Conservation (phyloP, 2,113 vertebrate species). For the western clawed frog (Xenopus tropicalis) region DNA sequence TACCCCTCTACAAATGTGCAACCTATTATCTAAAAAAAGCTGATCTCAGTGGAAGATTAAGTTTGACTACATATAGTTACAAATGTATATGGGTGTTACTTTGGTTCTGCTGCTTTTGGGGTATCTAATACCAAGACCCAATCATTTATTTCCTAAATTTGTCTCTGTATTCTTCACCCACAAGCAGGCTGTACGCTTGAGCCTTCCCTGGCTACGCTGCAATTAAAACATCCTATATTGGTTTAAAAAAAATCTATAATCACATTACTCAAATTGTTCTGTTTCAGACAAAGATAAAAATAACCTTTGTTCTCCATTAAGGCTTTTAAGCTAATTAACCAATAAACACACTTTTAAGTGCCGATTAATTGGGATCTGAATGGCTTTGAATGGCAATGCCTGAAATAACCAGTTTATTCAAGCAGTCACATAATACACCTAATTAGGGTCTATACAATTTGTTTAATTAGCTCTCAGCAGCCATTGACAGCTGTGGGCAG, state of each 20-base stretch:
- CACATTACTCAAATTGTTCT: not conserved
- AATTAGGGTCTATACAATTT: not conserved
- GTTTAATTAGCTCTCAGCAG: not conserved
- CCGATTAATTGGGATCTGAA: not conserved
- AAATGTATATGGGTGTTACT: too few relatives aligned
- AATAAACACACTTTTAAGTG: not conserved
- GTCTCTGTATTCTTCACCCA: too few relatives aligned
- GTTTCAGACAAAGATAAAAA: not conserved
- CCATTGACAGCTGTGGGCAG: not conserved
- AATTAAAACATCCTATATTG: too few relatives aligned
- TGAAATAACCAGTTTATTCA: not conserved
- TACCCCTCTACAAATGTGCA: too few relatives aligned
- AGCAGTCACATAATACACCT: not conserved
- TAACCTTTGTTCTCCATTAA: not conserved
- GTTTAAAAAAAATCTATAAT: not conserved
- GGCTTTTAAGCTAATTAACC: conserved; percentile 2
- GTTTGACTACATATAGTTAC: too few relatives aligned
- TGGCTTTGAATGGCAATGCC: not conserved
- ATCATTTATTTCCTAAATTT: too few relatives aligned
- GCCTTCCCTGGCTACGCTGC: too few relatives aligned
- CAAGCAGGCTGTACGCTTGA: too few relatives aligned
- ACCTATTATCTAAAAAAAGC: too few relatives aligned
- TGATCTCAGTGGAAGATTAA: too few relatives aligned
- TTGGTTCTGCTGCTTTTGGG: too few relatives aligned
- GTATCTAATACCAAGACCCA: too few relatives aligned